Evolutionary conservation across 2,888 invertebrate species (phyloP), one percentile per base, ranked within the genome.

Genomic region (Ellobium chinense): DNA sequence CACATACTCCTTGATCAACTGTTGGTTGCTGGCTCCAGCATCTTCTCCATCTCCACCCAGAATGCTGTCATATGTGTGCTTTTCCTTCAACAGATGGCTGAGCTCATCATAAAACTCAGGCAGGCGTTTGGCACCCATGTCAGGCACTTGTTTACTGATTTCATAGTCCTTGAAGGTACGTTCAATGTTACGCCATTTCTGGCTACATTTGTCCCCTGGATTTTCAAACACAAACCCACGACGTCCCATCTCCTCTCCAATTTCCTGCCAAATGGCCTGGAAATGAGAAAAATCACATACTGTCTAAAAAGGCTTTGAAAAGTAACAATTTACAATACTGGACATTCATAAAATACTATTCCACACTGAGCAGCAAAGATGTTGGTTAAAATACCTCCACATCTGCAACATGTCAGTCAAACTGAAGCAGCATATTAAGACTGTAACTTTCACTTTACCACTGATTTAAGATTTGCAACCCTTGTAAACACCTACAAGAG

Each of bases 131-230:
- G 65, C 12, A 5, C 29, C 65, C 14, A 21, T 14, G 65, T 27
- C 29, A 18, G 65, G 65, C 4, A 65, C n/a, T 27, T 65, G 5
- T 31, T 31, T 27, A n/a, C 65, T 65, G 12, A 65, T 5, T 27
- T 65, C 65, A 65, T 65, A 65, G 29, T 65, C 65, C 34, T 34
- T 65, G 31, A 31, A 65, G 31, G 29, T 24, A 31, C 65, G 65
- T 27, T 65, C 65, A 27, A 65, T 14, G 65, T 65, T 65, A 12
- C 65, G 65, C 65, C 65, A 65, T 31, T 65, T 65, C 65, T 65
- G 65, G 31, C 9, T 27, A 65, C 65, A 65, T 31, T 65, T 65
- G 31, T 65, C 34, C 9, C 65, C 65, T 31, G 65, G 65, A 31
- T 65, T 65, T 31, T 65, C 65, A 27, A 65, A 65, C 12, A 31